Conservation (phyloP, 2,888 invertebrate species). For the Tiphia femorata region DNA sequence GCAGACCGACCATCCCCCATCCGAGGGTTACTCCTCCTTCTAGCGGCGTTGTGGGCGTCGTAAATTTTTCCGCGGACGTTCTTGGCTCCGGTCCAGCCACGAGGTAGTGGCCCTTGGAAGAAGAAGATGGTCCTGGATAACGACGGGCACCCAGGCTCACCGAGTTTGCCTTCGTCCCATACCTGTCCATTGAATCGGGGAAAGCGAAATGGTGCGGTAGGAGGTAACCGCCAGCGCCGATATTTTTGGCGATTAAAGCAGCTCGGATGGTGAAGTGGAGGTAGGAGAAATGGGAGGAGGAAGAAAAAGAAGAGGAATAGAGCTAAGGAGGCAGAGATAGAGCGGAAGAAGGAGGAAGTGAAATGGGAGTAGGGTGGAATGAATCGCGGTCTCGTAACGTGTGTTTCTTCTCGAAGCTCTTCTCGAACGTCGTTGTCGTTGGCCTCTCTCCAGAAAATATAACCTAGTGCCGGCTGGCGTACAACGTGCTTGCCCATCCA, state of each 20-base stretch:
- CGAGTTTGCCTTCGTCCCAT: too few species aligned
- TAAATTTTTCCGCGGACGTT: conserved; percentile 48
- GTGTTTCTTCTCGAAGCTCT: conserved; percentile 31
- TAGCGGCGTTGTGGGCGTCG: neutral
- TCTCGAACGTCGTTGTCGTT: conserved; percentile 53
- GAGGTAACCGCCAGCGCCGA: conserved; percentile 38
- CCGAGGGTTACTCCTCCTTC: neutral
- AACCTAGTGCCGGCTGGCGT: conserved; percentile 33
- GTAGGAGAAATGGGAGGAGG: conserved; percentile 15
- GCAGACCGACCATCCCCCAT: conserved; percentile 26
- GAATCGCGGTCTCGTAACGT: conserved; percentile 48
- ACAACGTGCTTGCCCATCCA: conserved; percentile 7
- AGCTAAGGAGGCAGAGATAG: neutral
- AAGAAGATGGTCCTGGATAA: conserved; percentile 1
- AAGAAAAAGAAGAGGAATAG: neutral
- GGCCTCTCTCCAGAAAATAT: conserved; percentile 61
- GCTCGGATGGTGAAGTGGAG: too few species aligned
- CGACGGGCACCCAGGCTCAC: too few species aligned
- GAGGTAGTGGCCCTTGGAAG: conserved; percentile 1
- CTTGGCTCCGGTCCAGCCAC: conserved; percentile 46
- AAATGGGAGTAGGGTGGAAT: conserved; percentile 38
- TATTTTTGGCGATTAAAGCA: conserved; percentile 64
- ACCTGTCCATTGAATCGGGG: too few species aligned
- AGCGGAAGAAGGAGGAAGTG: conserved; percentile 4
- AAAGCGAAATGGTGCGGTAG: conserved; percentile 13